These are phyloP conservation scores for Mesoligia furuncula DNA, from an alignment of 2,888 invertebrate species.

Conservation along the genomic window DNA sequence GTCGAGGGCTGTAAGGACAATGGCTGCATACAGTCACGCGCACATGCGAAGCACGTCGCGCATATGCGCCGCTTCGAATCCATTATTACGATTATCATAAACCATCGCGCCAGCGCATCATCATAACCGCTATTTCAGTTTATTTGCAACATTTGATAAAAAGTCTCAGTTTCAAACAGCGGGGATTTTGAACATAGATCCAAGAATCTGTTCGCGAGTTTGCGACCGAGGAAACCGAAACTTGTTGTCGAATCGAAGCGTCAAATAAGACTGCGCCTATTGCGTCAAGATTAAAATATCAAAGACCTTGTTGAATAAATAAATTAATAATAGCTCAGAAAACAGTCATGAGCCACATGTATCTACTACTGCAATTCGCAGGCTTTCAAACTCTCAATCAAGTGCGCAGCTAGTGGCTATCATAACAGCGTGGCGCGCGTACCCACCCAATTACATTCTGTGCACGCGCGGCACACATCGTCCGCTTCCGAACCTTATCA, in stretches of 20 bases:
- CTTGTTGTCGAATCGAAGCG: not conserved
- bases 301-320: not conserved
- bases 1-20: constrained; percentile 57
- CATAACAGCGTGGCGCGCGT: constrained; percentile 31
- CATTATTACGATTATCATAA: constrained; percentile 49
- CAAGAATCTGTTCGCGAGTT: not conserved
- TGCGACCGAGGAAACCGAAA: not conserved
- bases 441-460: constrained; percentile 65
- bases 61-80: constrained; percentile 45
- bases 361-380: constrained; percentile 18
- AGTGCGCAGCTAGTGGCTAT: constrained; percentile 11
- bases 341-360: not conserved
- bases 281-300: not conserved
- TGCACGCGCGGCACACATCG: constrained; percentile 70
- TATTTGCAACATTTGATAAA: constrained; percentile 17
- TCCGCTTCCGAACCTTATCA: constrained; percentile 50
- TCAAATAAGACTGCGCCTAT: not conserved
- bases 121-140: constrained; percentile 64
- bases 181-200: not conserved
- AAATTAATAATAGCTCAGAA: not conserved
- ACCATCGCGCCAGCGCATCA: constrained; percentile 25
- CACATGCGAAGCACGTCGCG: constrained; percentile 68
- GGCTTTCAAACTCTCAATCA: constrained; percentile 18
- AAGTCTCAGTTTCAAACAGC: not conserved
- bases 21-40: constrained; percentile 75